Percentiles rank a stretch among this genome's conserved stretches.
phyloP scores from a whole-genome alignment of 2,113 vertebrate genomes.

The Sphaerodactylus townsendi region DNA sequence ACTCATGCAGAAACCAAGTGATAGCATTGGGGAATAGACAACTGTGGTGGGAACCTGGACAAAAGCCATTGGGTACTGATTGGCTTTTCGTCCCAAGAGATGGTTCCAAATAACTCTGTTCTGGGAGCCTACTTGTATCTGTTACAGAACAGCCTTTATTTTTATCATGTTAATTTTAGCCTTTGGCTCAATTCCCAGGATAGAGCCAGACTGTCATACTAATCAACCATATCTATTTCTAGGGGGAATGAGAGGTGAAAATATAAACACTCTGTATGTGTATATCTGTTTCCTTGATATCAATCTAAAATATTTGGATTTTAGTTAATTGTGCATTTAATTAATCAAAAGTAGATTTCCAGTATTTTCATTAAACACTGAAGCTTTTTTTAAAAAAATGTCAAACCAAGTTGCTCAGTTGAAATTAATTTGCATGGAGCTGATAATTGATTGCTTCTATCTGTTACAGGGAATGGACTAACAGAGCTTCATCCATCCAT shows the following conservation, averaged over 20 bases:
- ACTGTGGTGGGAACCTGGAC: conserved; percentile 26
- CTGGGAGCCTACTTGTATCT: conserved; percentile 58
- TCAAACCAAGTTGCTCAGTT: neutral
- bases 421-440: neutral
- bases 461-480: conserved; percentile 82
- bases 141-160: conserved; percentile 54
- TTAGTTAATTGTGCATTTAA: neutral
- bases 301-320: neutral
- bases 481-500: conserved; percentile 74
- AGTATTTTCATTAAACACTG: neutral
- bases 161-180: conserved; percentile 67
- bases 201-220: conserved; percentile 10
- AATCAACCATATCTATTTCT: conserved; percentile 17
- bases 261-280: neutral
- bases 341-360: neutral
- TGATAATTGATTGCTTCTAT: neutral
- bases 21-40: neutral
- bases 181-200: conserved; percentile 40
- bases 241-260: neutral
- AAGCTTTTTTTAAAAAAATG: neutral
- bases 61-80: conserved; percentile 38
- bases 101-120: conserved; percentile 26
- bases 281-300: too few relatives aligned
- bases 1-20: neutral
- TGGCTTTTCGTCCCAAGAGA: conserved; percentile 23